Conservation (phyloP, 2,888 invertebrate genomes). For the Hemistola chrysoprasaria region DNA sequence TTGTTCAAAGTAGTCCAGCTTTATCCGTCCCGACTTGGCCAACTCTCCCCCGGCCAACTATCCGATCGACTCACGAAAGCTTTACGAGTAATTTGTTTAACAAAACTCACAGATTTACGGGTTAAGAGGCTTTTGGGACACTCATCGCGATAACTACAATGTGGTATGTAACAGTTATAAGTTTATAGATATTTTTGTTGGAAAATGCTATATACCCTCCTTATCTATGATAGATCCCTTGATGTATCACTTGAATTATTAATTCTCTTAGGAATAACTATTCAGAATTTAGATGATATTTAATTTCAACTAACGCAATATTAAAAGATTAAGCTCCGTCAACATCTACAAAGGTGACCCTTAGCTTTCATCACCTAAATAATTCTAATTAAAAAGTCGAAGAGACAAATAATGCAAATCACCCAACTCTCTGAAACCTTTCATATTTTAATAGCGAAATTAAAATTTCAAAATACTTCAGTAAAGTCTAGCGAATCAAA, state of each 20-base stretch:
- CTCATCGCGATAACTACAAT: too few relatives aligned
- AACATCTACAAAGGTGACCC: background rate
- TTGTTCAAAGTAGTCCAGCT: constrained; percentile 51
- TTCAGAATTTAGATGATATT: too few relatives aligned
- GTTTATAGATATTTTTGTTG: too few relatives aligned
- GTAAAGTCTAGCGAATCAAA: constrained; percentile 5
- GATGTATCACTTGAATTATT: too few relatives aligned
- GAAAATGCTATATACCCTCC: too few relatives aligned
- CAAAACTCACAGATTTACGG: constrained; percentile 53
- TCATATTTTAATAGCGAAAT: constrained; percentile 8
- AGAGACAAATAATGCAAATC: constrained; percentile 3
- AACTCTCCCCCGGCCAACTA: constrained; percentile 42
- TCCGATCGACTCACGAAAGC: constrained; percentile 63
- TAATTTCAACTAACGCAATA: too few relatives aligned
- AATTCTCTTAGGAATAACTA: too few relatives aligned
- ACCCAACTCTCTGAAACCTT: background rate
- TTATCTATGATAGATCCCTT: too few relatives aligned
- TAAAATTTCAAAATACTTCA: constrained; percentile 17
- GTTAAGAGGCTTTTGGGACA: constrained; percentile 18
- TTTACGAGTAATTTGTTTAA: constrained; percentile 67
- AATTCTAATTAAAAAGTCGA: background rate
- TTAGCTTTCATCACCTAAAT: background rate
- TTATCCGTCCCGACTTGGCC: constrained; percentile 44
- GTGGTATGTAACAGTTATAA: too few relatives aligned
- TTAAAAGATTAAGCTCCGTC: too few relatives aligned